Evolutionary conservation across 2,113 vertebrate genomes (phyloP), one percentile per base, ranked within the genome.

Genomic region (Neoarius graeffei): DNA sequence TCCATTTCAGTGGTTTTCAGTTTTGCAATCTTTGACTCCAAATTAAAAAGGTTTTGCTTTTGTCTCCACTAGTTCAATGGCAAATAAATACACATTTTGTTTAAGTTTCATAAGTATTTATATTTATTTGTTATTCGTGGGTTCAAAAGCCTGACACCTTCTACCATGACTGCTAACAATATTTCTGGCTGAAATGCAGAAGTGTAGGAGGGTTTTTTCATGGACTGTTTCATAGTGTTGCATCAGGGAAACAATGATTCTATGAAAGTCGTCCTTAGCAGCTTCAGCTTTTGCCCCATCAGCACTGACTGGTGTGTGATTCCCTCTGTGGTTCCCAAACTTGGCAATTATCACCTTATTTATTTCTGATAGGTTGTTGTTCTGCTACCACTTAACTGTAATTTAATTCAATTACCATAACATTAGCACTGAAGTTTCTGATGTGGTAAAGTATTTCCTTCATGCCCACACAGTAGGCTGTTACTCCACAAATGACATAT

Each of bases 181-280:
- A 80, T 30, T 7, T 3, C n/a, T 86, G 48, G 73, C 42, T 76
- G 42, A 76, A 50, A 50, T 76, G 14, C 27, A 54, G 17, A 85
- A n/a, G 20, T 73, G 69, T 74, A 62, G 73, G n/a, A 25, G 6
- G n/a, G 3, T 86, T 52, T 80, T 42, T 30, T 66, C 60, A 86
- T 23, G 57, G 54, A 48, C 60, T 50, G 17, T 86, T 64, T 81
- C 77, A 56, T 19, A 80, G 42, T 13, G n/a, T 67, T 86, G 74
- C 60, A 81, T 86, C 76, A 80, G 59, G 62, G 20, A 69, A 50
- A 15, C 7, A 8, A 17, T 64, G 48, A 13, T 17, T 50, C 42
- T 62, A 14, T 69, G 64, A 48, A 71, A 54, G 7, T 27, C 6
- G 54, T 5, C 66, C 67, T 69, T 54, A 30, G 66, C 85, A 81